Conservation (phyloP, 2,888 invertebrate species). For the Caradrina clavipalpis region DNA sequence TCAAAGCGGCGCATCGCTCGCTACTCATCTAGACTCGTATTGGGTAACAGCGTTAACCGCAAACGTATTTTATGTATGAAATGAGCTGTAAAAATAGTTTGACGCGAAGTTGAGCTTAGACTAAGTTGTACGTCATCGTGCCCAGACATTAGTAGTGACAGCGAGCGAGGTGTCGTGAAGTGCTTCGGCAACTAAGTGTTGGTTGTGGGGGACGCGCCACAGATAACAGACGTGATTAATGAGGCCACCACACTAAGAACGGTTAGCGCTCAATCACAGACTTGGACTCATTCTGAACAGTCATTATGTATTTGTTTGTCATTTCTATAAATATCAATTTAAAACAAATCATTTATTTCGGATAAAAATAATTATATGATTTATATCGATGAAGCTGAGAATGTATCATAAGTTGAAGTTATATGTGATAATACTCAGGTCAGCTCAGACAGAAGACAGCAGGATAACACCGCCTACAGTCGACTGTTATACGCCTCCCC, state of each 20-base stretch:
- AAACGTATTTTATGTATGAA: conserved; percentile 44
- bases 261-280: background rate
- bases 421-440: background rate
- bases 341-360: too few relatives aligned
- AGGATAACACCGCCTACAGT: conserved; percentile 2
- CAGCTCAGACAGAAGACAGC: background rate
- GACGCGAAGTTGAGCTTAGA: conserved; percentile 14
- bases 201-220: background rate
- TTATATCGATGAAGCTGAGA: too few relatives aligned
- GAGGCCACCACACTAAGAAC: conserved; percentile 7
- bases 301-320: conserved; percentile 5
- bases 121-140: background rate
- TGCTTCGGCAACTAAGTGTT: conserved; percentile 12
- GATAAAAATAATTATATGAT: too few relatives aligned
- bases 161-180: conserved; percentile 9
- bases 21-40: conserved; percentile 33
- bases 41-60: conserved; percentile 49
- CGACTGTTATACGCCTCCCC: too few relatives aligned
- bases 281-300: conserved; percentile 10
- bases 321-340: conserved; percentile 26
- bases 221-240: conserved; percentile 25
- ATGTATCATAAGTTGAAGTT: background rate
- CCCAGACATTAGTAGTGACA: background rate
- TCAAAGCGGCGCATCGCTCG: conserved; percentile 52
- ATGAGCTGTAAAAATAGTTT: conserved; percentile 51